Evolutionary conservation across 2,113 vertebrate species (phyloP).

Genomic region (Nesoenas mayeri): DNA sequence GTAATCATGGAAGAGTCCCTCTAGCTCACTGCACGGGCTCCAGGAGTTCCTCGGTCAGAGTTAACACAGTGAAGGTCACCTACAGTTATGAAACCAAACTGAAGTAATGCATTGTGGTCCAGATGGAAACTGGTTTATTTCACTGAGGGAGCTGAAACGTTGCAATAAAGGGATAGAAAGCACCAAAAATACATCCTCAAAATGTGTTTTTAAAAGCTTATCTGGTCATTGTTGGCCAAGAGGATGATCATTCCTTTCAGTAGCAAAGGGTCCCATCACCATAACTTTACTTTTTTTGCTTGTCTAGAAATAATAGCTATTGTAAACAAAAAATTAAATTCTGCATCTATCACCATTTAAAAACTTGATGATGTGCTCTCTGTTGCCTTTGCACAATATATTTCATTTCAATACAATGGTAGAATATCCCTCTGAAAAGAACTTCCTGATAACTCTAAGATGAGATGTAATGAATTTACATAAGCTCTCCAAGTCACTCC

Average conservation of each 20-base stretch:
- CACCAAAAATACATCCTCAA: background rate
- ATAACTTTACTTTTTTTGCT: background rate
- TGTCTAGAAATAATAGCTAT: background rate
- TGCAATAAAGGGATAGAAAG: slow-evolving; percentile 4
- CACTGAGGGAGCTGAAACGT: background rate
- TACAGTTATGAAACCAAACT: too few species aligned
- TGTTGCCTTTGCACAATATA: background rate
- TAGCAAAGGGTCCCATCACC: background rate
- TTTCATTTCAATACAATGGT: background rate
- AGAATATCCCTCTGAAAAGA: background rate
- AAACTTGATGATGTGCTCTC: background rate
- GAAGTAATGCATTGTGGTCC: background rate
- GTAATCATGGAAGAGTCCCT: background rate
- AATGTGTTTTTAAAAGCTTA: slow-evolving; percentile 3
- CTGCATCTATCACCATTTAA: background rate
- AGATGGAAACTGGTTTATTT: background rate
- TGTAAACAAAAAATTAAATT: background rate
- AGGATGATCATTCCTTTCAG: background rate
- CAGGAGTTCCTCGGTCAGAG: background rate
- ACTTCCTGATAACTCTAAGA: background rate
- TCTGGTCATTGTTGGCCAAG: background rate
- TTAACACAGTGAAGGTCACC: background rate
- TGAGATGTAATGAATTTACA: background rate
- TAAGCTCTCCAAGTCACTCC: background rate
- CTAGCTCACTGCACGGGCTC: background rate